Conservation (phyloP, 2,113 vertebrate species). For the Gopherus evgoodei region DNA sequence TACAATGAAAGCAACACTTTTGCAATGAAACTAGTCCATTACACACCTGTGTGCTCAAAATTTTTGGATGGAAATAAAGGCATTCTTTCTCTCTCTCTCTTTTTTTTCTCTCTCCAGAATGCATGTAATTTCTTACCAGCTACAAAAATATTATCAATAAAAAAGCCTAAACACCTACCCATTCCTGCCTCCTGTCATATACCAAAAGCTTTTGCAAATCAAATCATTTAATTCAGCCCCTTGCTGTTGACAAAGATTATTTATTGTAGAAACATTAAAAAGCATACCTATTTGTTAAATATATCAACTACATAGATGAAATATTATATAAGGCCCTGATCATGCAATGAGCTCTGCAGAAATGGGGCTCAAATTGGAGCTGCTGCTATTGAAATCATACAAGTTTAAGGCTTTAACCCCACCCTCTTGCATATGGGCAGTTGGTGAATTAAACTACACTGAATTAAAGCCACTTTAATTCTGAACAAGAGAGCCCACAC, state of each 20-base stretch:
- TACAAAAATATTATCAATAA: background rate
- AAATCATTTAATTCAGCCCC: background rate
- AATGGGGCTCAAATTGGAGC: background rate
- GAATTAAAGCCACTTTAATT: background rate
- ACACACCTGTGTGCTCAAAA: slow-evolving; percentile 60
- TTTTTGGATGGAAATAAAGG: slow-evolving; percentile 47
- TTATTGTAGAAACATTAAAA: background rate
- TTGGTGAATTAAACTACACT: background rate
- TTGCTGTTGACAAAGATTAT: background rate
- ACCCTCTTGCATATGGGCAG: background rate
- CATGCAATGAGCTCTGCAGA: background rate
- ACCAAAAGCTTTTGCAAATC: background rate
- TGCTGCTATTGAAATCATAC: background rate
- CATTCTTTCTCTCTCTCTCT: background rate
- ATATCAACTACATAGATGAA: background rate
- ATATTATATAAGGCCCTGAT: background rate
- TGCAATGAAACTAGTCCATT: slow-evolving; percentile 61
- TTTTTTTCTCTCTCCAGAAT: background rate
- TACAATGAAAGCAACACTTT: slow-evolving; percentile 56
- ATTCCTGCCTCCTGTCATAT: background rate
- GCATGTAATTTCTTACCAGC: background rate
- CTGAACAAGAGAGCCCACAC: background rate
- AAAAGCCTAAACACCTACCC: background rate
- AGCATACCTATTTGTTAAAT: background rate
- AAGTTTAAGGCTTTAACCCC: background rate